Evolutionary conservation across 2,113 vertebrate species (phyloP).

Genomic region (Nesoenas mayeri): DNA sequence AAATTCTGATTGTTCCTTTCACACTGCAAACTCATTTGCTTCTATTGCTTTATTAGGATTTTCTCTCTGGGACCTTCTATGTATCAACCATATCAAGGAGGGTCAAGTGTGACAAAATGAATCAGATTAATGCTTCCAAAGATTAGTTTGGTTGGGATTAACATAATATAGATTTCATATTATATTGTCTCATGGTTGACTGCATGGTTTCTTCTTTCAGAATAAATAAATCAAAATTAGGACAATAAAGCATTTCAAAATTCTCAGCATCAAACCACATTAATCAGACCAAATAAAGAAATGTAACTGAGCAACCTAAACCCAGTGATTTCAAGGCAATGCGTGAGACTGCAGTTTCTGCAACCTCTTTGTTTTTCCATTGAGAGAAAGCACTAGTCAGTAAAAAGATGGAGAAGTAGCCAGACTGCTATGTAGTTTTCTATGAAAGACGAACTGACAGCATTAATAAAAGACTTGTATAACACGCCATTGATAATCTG

Average conservation of each 20-base stretch:
- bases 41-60: background rate
- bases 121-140: background rate
- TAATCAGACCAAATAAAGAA: background rate
- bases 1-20: background rate
- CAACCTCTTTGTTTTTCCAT: background rate
- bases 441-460: background rate
- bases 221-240: constrained; percentile 28
- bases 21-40: background rate
- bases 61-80: background rate
- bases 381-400: background rate
- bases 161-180: background rate
- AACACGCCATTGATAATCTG: background rate
- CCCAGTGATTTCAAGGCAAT: background rate
- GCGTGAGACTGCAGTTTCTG: background rate
- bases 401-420: background rate
- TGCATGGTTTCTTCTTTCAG: constrained; percentile 8
- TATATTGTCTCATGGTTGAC: background rate
- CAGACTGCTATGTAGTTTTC: background rate
- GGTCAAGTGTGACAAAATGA: background rate
- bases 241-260: background rate
- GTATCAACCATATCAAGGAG: background rate
- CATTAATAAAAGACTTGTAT: background rate
- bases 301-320: background rate
- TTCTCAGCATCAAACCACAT: background rate
- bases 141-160: background rate